These are phyloP conservation scores for Rhynchophorus ferrugineus DNA, from an alignment of 1,140 invertebrate genomes.

Conservation along the genomic window DNA sequence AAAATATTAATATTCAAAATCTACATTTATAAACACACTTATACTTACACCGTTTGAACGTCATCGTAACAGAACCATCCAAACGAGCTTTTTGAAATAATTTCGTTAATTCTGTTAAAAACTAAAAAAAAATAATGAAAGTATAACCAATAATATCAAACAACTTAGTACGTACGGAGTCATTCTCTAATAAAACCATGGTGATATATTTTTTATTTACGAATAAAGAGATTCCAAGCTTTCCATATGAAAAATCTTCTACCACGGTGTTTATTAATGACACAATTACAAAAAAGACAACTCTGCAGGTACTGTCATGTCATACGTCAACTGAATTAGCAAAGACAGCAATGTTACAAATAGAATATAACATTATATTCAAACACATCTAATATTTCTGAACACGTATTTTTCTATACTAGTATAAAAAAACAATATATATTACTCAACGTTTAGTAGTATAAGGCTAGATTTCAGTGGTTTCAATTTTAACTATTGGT, in stretches of 20 bases:
- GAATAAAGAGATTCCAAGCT: background rate
- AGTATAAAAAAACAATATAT: too few species aligned
- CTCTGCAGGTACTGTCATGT: too few species aligned
- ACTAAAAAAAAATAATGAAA: slow-evolving; percentile 46
- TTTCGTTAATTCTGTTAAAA: slow-evolving; percentile 56
- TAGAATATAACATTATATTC: too few species aligned
- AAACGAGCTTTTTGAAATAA: slow-evolving; percentile 58
- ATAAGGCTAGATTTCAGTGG: too few species aligned
- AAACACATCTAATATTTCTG: too few species aligned
- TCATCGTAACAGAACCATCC: slow-evolving; percentile 57
- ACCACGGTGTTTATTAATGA: background rate
- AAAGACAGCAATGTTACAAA: too few species aligned
- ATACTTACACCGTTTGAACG: slow-evolving; percentile 64
- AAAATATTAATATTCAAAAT: too few species aligned
- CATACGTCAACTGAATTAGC: too few species aligned
- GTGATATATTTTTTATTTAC: slow-evolving; percentile 35
- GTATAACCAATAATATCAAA: background rate
- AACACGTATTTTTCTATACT: too few species aligned
- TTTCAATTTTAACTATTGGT: background rate
- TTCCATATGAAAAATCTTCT: background rate
- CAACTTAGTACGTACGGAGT: slow-evolving; percentile 47
- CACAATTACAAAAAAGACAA: background rate
- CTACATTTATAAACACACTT: too few species aligned
- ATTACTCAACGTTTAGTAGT: too few species aligned
- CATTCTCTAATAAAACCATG: slow-evolving; percentile 62